Evolutionary conservation across 2,113 vertebrate species (phyloP), one percentile per base, ranked within the genome.

Genomic region (Atlantisia rogersi): DNA sequence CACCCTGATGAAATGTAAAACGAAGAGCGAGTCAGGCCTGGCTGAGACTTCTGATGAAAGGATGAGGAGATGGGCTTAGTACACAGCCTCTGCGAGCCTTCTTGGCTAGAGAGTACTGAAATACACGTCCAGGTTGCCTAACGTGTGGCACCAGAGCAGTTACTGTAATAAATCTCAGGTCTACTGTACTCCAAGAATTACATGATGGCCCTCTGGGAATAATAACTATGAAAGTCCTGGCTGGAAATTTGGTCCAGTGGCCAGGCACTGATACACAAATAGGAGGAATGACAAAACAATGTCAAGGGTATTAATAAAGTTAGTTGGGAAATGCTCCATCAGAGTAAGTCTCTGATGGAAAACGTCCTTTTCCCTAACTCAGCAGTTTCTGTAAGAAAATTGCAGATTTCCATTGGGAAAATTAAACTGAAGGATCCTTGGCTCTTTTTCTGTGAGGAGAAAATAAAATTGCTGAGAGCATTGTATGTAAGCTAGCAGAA

Each of bases 231-330:
- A 96, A 95, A 91, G 63, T 62, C 37, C 78, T 94, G 91, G 91
- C 91, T 93, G 79, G 48, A 97, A 94, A 82, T 92, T 53, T 86
- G 62, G 37, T 95, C 73, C 18, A 48, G 83, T 95, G 92, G 81
- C 77, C 88, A 96, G 77, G 82, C 70, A 77, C 63, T 92, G 88
- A 94, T 96, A 91, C 37, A 91, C 74, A 94, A 96, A 87, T 92
- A 94, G 83, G 81, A 91, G 77, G 24, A 89, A 93, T 94, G 91
- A 90, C 96, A 96, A 96, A 97, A 96, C 90, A 91, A 79, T 97
- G 95, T 96, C 92, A 96, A 95, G 86, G 94, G 94, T 96, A 91
- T 96, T 96, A 96, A 93, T 96, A 94, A 92, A 95, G 88, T 40
- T 55, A 58, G 92, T 94, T 94, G 86, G 86, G 91, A 96, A 97